Base-by-base conservation (phyloP, 2,888 invertebrate genomes). In the Eupithecia insigniata region DNA sequence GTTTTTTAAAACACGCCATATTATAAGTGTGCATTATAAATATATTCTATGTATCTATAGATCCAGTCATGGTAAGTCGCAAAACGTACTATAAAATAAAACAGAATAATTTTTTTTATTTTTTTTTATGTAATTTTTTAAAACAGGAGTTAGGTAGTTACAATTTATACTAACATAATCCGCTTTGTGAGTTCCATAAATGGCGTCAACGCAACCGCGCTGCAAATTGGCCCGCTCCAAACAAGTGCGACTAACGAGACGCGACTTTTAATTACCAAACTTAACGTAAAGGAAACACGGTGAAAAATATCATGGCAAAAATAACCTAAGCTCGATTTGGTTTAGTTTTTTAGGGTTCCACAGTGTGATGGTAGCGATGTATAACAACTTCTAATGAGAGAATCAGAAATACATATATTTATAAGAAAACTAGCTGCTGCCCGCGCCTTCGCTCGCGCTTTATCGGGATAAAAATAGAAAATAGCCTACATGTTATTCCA, bases 231-330 rank as follows among this genome's bases (percentile, higher is more conserved):
- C 83, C 75, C 76, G 75, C 76, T 81, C 77, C 80, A 81, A 80
- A 83, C 80, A 81, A 83, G 81, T 81, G 76, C 28, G 77, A 73
- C 71, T 86, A 85, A 87, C 86, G 86, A 87, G 84, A 80, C 80
- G 78, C 81, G 90, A 92, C 86, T 91, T 92, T 90, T 92, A 91
- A 92, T 92, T 91, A 90, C 88, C 86, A 82, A 91, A 91, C 89
- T 90, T 89, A 86, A 86, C 79, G 76, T 83, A 84, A 84, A 85
- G 84, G 85, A 84, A 89, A 86, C 83, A 84, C 84, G 84, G 82
- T 80, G 81, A 80, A 80, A 85, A 87, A 87, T 87, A 86, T 85
- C 75, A 64, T 22, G 36, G 81, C 83, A 74, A 85, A 85, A 85
- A 84, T 84, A 82, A 83, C 81, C 78, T 78, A 74, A 79, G 79